Percentiles rank a stretch among this genome's conserved stretches.
Conservation (phyloP, 2,797 vertebrate genomes). For the Tamandua tetradactyla region DNA sequence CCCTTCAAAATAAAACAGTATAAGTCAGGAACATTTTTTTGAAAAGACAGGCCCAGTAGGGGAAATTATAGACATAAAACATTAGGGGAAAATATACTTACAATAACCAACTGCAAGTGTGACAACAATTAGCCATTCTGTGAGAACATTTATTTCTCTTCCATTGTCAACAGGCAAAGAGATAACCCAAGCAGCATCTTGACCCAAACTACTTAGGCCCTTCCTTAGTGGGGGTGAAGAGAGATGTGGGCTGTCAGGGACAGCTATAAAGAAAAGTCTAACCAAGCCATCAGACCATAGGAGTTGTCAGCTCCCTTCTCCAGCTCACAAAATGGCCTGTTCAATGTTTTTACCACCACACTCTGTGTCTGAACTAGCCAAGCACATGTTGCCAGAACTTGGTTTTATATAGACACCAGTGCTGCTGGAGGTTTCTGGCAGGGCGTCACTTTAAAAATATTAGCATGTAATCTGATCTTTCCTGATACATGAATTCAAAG, state of each 20-base stretch:
- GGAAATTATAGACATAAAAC: constrained; percentile 52
- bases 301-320: constrained; percentile 66
- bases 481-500: constrained; percentile 74
- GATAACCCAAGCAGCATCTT: neutral
- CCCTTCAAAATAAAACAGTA: constrained; percentile 34
- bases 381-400: constrained; percentile 45
- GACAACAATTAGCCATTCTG: constrained; percentile 18
- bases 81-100: constrained; percentile 53
- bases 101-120: neutral
- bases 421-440: constrained; percentile 41
- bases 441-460: constrained; percentile 68
- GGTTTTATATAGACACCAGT: constrained; percentile 70
- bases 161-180: neutral
- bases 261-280: constrained; percentile 26
- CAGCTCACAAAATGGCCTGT: constrained; percentile 70
- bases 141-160: neutral
- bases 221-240: constrained; percentile 4
- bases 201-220: constrained; percentile 44
- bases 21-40: neutral
- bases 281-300: constrained; percentile 54
- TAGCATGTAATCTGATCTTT: constrained; percentile 75
- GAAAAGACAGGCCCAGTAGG: neutral
- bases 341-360: constrained; percentile 70
- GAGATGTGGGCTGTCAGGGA: constrained; percentile 39
- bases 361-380: constrained; percentile 55